Evolutionary conservation across 1,140 invertebrate species (phyloP).

Genomic region (Anadara kagoshimensis): DNA sequence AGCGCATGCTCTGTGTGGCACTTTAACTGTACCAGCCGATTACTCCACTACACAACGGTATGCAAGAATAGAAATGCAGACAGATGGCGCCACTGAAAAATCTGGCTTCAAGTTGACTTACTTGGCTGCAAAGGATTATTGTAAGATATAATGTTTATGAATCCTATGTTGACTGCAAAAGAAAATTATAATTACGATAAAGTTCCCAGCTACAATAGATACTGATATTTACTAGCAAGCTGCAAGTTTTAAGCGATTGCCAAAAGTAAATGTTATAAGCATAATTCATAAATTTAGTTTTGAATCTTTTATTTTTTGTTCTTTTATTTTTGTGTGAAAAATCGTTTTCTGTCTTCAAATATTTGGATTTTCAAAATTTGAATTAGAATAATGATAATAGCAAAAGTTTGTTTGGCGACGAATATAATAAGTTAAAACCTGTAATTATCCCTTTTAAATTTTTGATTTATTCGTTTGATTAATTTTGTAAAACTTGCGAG

Average conservation of each 20-base stretch:
- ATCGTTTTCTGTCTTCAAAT: too few species aligned
- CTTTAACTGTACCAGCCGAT: constrained; percentile 17
- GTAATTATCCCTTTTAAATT: too few species aligned
- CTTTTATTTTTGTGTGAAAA: too few species aligned
- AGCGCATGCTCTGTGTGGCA: constrained; percentile 34
- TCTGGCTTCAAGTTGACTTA: constrained; percentile 29
- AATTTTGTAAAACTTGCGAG: too few species aligned
- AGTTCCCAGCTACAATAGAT: background rate
- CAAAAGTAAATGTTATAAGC: too few species aligned
- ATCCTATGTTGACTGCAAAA: constrained; percentile 12
- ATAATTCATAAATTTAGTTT: background rate
- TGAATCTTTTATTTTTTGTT: background rate
- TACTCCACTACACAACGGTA: constrained; percentile 33
- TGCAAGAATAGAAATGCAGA: constrained; percentile 15
- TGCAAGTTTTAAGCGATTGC: background rate
- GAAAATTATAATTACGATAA: constrained; percentile 17
- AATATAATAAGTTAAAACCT: too few species aligned
- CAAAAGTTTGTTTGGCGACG: too few species aligned
- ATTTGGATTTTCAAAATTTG: too few species aligned
- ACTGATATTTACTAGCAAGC: background rate
- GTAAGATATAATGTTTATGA: constrained; percentile 11
- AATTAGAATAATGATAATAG: too few species aligned
- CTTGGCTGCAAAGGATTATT: constrained; percentile 32
- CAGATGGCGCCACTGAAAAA: constrained; percentile 18
- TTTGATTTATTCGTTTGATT: too few species aligned